Base-by-base conservation (phyloP, 2,888 invertebrate genomes). In the Carcina quercana region DNA sequence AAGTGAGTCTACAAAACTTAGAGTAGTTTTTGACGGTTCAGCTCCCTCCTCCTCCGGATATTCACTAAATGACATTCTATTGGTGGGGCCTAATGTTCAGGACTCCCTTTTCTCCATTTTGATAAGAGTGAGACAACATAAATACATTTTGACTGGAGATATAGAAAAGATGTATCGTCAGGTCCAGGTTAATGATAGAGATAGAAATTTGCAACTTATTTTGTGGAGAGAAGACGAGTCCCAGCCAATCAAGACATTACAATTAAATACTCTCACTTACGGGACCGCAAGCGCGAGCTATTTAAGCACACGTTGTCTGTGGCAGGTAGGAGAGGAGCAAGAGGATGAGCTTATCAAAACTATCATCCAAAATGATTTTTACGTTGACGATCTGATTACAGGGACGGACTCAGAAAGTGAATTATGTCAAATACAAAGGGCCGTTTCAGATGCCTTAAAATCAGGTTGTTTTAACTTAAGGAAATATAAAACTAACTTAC, bases 21-120 rank as follows among this genome's bases (percentile, higher is more conserved):
- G 59, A 4, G 59, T 64, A 0, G 62, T 65, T 0, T 61, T 59
- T 37, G 54, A 63, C 20, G 60, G 50, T 1, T 58, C 59, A 0
- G 42, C 44, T 2, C 40, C 37, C 14, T 32, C 57, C 2, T 25
- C 40, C 1, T 41, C 45, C 0, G 59, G 55, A 0, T 12, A 32
- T 3, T 61, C 65, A 2, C 25, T 68, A 1, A 71, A 70, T 25
- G 57, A 65, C 13, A 33, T 43, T 0, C 42, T 59, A 7, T 35
- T 45, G 31, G 42, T 38, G 17, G 41, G 39, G 2, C 58, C 68
- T 1, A 46, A 40, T 1, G 28, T 67, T 0, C 60, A 69, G 30
- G 44, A 50, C 4, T 55, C 59, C 12, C 36, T 69, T 2, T 42
- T 54, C 21, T 32, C 42, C 7, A 50, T 63, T n/a, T 26, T 71